phyloP scores from a whole-genome alignment of 2,113 vertebrate species.

The Lanius collurio region DNA sequence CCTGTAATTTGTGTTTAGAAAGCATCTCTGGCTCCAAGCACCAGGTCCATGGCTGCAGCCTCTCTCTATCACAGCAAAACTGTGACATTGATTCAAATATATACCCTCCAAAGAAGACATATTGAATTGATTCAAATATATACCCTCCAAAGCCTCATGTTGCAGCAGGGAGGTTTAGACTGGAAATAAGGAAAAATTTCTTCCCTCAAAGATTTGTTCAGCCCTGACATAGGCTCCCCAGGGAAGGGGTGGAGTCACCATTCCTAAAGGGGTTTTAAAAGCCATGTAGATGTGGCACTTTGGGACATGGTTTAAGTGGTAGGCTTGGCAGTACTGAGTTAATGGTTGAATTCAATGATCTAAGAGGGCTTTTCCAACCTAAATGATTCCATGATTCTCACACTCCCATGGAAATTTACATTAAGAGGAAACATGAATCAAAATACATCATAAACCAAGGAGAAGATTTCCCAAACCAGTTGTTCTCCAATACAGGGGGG shows the following conservation, averaged over 20 bases:
- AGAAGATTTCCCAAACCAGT: neutral
- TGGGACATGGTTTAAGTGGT: neutral
- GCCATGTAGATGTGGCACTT: neutral
- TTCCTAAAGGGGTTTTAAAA: neutral
- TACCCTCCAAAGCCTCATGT: accelerated
- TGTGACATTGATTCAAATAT: accelerated
- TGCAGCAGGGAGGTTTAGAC: neutral
- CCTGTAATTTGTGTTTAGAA: neutral
- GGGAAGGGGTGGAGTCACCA: neutral
- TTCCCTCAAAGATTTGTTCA: neutral
- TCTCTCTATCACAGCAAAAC: neutral
- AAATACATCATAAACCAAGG: neutral
- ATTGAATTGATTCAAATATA: accelerated
- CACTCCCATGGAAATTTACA: neutral
- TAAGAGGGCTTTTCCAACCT: neutral
- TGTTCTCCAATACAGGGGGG: neutral
- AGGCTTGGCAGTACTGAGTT: neutral
- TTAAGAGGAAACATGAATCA: neutral
- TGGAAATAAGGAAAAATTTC: neutral
- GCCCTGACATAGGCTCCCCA: neutral
- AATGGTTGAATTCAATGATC: neutral
- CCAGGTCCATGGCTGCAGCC: neutral
- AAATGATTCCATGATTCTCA: neutral
- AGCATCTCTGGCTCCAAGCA: neutral
- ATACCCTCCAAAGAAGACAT: neutral